Evolutionary conservation across 2,113 vertebrate genomes (phyloP).

Genomic region (Thymallus thymallus): DNA sequence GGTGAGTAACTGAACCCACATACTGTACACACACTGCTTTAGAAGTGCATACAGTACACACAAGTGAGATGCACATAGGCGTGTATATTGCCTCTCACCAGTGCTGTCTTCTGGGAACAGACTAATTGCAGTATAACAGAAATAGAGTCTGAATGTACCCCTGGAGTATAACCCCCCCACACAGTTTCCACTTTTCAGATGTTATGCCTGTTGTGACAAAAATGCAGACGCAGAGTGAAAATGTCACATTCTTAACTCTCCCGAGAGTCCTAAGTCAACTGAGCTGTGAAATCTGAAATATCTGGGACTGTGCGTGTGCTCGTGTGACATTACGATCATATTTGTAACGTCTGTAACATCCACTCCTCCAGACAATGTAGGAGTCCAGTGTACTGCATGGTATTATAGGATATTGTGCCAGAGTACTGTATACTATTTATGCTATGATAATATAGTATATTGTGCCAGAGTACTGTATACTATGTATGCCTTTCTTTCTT

Average conservation of each 20-base stretch:
- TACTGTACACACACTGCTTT: slow-evolving; percentile 18
- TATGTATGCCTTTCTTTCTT: neutral
- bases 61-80: slow-evolving; percentile 57
- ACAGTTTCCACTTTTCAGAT: slow-evolving; percentile 68
- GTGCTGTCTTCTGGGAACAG: slow-evolving; percentile 71
- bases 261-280: slow-evolving; percentile 74
- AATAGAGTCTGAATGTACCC: slow-evolving; percentile 70
- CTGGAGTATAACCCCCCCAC: slow-evolving; percentile 68
- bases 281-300: slow-evolving; percentile 67
- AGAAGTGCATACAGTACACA: slow-evolving; percentile 28
- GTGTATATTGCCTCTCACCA: slow-evolving; percentile 55
- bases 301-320: slow-evolving; percentile 36
- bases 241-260: slow-evolving; percentile 75
- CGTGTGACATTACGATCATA: slow-evolving; percentile 62
- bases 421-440: neutral
- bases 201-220: slow-evolving; percentile 72
- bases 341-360: slow-evolving; percentile 55
- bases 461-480: neutral
- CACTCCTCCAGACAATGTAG: slow-evolving; percentile 46
- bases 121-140: slow-evolving; percentile 75
- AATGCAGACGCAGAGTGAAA: slow-evolving; percentile 71
- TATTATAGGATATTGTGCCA: slow-evolving; percentile 38
- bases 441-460: slow-evolving; percentile 47
- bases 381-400: slow-evolving; percentile 49
- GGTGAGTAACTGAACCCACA: slow-evolving; percentile 23